These are phyloP conservation scores for Ammodytes dubius DNA, from an alignment of 2,113 vertebrate species.

Conservation along the genomic window DNA sequence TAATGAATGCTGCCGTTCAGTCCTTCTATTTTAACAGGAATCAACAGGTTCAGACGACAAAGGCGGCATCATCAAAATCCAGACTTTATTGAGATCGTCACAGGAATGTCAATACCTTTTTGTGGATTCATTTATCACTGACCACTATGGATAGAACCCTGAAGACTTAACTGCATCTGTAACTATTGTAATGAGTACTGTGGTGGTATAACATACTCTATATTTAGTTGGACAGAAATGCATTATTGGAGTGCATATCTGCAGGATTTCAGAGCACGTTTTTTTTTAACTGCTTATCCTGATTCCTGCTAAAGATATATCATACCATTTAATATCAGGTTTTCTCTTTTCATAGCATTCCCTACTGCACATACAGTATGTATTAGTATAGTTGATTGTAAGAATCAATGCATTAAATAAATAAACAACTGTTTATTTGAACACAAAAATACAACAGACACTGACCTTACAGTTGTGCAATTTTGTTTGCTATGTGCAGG, in stretches of 20 bases:
- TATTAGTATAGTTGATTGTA: no score
- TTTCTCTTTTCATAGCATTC: not conserved
- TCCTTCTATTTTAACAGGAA: not conserved
- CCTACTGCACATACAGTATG: not conserved
- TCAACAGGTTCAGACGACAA: not conserved
- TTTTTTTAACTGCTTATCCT: no score
- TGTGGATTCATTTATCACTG: slow-evolving; percentile 8
- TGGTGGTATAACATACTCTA: not conserved
- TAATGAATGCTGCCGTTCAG: not conserved
- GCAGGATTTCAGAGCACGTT: no score
- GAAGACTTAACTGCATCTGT: slow-evolving; percentile 1
- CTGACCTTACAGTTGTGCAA: no score
- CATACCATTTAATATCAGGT: not conserved
- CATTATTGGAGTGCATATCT: not conserved
- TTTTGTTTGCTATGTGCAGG: no score
- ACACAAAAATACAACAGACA: no score
- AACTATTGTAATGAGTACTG: not conserved
- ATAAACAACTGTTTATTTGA: no score
- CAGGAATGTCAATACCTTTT: not conserved
- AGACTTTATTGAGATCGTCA: slow-evolving; percentile 3
- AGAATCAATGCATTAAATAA: no score
- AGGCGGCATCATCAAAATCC: slow-evolving; percentile 3
- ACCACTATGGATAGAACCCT: slow-evolving; percentile 6
- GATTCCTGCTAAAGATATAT: slow-evolving; percentile 2
- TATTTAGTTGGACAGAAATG: not conserved